Conservation (phyloP, 2,888 invertebrate species). For the Ormia ochracea region DNA sequence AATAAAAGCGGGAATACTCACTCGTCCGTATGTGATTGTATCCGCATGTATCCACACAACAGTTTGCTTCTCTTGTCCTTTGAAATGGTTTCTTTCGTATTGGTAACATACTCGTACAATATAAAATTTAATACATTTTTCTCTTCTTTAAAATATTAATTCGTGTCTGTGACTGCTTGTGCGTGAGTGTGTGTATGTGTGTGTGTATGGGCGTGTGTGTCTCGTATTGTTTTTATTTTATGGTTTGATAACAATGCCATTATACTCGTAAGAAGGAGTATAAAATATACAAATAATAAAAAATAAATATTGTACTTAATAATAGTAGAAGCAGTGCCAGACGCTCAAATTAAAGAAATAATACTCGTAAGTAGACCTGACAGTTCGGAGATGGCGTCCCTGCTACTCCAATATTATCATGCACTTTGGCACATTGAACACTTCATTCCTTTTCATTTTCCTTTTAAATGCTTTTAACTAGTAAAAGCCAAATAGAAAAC, state of each 20-base stretch:
- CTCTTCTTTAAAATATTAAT: constrained; percentile 51
- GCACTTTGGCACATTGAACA: constrained; percentile 44
- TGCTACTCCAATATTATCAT: constrained; percentile 39
- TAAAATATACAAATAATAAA: constrained; percentile 47
- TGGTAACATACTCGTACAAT: no score
- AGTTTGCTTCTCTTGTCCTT: background rate
- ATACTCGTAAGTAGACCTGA: constrained; percentile 23
- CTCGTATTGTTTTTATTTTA: constrained; percentile 41
- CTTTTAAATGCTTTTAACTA: background rate
- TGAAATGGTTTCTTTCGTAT: constrained; percentile 24
- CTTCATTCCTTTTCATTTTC: background rate
- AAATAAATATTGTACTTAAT: constrained; percentile 27
- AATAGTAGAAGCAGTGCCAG: constrained; percentile 22
- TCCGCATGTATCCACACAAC: constrained; percentile 16
- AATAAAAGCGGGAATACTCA: no score
- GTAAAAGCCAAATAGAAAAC: constrained; percentile 41
- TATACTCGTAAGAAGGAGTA: constrained; percentile 74
- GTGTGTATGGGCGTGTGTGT: no score
- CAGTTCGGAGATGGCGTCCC: constrained; percentile 27
- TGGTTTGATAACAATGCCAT: constrained; percentile 72
- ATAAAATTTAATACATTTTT: constrained; percentile 9
- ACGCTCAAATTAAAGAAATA: background rate
- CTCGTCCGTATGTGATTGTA: constrained; percentile 28
- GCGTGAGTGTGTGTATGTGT: no score
- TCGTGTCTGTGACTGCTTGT: constrained; percentile 26